These are phyloP conservation scores for Tragulus kanchil DNA, from an alignment of 2,113 vertebrate genomes.

Conservation along the genomic window DNA sequence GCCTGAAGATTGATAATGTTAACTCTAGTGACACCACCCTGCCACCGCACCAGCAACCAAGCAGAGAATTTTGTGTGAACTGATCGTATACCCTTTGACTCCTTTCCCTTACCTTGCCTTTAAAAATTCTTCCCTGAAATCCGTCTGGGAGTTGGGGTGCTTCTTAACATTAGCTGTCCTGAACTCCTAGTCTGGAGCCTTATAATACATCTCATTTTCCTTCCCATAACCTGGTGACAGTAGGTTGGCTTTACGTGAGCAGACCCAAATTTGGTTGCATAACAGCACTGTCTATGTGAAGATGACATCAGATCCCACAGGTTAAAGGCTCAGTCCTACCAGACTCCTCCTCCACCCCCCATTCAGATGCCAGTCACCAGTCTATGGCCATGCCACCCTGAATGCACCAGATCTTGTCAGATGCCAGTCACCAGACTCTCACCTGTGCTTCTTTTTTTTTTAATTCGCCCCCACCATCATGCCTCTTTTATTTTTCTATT, in stretches of 20 bases:
- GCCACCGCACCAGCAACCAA: neutral
- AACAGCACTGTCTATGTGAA: neutral
- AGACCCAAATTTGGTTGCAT: neutral
- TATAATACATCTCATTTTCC: neutral
- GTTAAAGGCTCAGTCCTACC: neutral
- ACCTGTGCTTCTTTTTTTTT: no score
- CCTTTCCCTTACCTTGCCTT: neutral
- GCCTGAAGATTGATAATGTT: neutral
- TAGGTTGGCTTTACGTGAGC: neutral
- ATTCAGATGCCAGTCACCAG: neutral
- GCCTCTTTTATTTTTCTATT: no score
- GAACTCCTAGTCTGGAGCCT: neutral
- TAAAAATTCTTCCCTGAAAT: neutral
- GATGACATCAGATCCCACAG: neutral
- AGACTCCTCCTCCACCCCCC: neutral
- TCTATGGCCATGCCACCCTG: no score
- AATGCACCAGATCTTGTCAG: no score
- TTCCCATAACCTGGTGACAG: neutral
- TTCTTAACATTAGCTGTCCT: neutral
- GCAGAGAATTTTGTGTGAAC: neutral
- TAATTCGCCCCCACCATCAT: no score
- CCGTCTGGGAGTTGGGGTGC: neutral
- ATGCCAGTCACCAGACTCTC: no score
- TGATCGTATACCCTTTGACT: neutral
- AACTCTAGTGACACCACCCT: neutral